Evolutionary conservation across 2,113 vertebrate species (phyloP).

Genomic region (Okapia johnstoni): DNA sequence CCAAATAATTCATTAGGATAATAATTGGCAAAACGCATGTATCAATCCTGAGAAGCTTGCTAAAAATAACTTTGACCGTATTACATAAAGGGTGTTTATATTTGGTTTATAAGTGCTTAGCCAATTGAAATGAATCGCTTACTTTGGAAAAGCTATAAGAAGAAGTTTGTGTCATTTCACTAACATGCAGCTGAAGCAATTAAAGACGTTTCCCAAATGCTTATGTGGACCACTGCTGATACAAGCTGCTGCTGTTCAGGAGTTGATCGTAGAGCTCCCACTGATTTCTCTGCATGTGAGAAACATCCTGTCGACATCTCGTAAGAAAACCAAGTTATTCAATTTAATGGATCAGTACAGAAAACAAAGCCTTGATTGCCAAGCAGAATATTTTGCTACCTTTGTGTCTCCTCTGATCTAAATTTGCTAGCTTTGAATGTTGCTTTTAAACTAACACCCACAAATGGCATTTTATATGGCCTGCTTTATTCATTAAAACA

Average conservation of each 20-base stretch:
- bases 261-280: not conserved
- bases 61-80: constrained; percentile 9
- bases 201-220: constrained; percentile 41
- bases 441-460: constrained; percentile 12
- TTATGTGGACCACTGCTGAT: not conserved
- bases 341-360: constrained; percentile 52
- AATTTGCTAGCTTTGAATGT: not conserved
- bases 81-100: not conserved
- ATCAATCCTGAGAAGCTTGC: not conserved
- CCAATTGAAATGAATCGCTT: not conserved
- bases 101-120: not conserved
- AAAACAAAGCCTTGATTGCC: constrained; percentile 54
- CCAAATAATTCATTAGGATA: not conserved
- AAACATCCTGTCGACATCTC: constrained; percentile 52
- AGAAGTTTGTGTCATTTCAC: not conserved
- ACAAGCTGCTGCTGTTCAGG: not conserved
- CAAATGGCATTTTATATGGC: constrained; percentile 29
- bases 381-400: constrained; percentile 45
- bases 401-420: constrained; percentile 5
- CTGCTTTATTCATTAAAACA: constrained; percentile 15
- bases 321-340: constrained; percentile 60
- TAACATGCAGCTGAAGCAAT: constrained; percentile 19
- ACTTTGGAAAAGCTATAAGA: not conserved
- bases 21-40: not conserved
- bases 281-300: constrained; percentile 5